Base-by-base conservation (phyloP, 2,888 invertebrate genomes). In the Platypus cylindrus region DNA sequence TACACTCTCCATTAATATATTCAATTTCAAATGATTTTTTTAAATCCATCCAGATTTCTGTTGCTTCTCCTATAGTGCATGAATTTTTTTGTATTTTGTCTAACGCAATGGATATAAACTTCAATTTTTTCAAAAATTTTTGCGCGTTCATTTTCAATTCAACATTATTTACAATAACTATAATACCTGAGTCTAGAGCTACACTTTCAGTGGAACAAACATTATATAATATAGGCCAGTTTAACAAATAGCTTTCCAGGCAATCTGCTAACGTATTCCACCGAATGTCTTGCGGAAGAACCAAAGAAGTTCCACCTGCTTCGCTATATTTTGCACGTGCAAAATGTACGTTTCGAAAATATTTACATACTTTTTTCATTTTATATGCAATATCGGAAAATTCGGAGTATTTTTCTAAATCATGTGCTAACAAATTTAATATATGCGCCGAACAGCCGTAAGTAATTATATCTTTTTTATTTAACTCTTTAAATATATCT, bases 161-260 rank as follows among this genome's bases (percentile, higher is more conserved):
- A 11, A 29, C 32, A 17, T 41, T 27, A 8, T 22, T 24, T 13
- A 36, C 30, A 17, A 30, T 12, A 15, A 32, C 5, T 22, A 30
- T 11, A 26, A 40, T 36, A 16, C 5, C 33, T 34, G 20, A 16
- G 23, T 41, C 38, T 23, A 43, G 17, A n/a, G n/a, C n/a, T n/a
- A n/a, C n/a, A n/a, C n/a, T n/a, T n/a, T n/a, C n/a, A n/a, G n/a
- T n/a, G n/a, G n/a, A n/a, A n/a, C n/a, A n/a, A n/a, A n/a, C n/a
- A n/a, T n/a, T n/a, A n/a, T n/a, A n/a, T n/a, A n/a, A 29, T 29
- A 29, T 36, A 13, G 28, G 33, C 40, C 40, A 33, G 32, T 44
- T 37, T 25, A 32, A 33, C 14, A 38, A 11, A 17, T 38, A 43
- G 8, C 26, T 26, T 31, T 36, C 36, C 13, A 43, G 12, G 20